Evolutionary conservation across 2,888 invertebrate species (phyloP).

Genomic region (Pantelozetes paolii): DNA sequence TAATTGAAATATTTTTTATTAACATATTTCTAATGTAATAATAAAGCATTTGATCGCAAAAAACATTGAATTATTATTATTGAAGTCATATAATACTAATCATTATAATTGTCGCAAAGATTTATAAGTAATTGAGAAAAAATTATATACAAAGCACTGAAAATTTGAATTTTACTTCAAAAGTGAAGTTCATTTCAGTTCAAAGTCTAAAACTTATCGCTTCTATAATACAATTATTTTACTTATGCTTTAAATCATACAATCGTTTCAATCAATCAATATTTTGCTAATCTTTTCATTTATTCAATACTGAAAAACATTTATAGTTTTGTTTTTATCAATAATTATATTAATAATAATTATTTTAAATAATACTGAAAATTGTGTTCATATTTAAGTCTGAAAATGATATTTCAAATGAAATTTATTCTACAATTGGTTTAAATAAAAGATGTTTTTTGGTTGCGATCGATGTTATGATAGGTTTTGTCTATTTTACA

Average conservation of each 20-base stretch:
- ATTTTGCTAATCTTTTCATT: background rate
- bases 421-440: background rate
- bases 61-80: conserved; percentile 15
- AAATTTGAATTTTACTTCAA: too few species aligned
- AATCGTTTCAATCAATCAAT: background rate
- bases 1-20: background rate
- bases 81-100: conserved; percentile 13
- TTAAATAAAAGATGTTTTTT: conserved; percentile 18
- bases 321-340: too few species aligned
- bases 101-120: conserved; percentile 21
- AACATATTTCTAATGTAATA: conserved; percentile 19
- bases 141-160: conserved; percentile 21
- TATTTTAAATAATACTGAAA: background rate
- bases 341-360: conserved; percentile 5
- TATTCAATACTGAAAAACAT: too few species aligned
- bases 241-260: too few species aligned
- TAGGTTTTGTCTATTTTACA: background rate
- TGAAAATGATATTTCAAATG: conserved; percentile 7
- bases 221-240: conserved; percentile 9
- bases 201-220: too few species aligned
- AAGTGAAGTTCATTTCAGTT: background rate
- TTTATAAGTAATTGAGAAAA: conserved; percentile 3
- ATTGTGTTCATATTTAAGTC: background rate
- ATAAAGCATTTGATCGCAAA: background rate
- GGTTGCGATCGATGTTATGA: background rate